These are phyloP conservation scores for Dolichomitus sp. DNA, from an alignment of 2,888 invertebrate species.

Conservation along the genomic window DNA sequence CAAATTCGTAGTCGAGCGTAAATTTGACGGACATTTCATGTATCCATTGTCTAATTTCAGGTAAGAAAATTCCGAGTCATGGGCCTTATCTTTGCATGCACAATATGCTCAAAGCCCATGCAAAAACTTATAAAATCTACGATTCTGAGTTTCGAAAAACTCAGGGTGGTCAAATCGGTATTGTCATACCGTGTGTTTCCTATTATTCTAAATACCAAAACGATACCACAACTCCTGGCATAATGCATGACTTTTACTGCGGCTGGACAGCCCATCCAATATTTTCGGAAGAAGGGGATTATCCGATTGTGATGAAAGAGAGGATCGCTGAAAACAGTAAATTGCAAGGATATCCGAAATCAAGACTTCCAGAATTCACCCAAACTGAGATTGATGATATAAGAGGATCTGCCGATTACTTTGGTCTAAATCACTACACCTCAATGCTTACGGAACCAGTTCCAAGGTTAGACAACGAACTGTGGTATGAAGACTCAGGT, in stretches of 20 bases:
- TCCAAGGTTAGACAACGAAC: slow-evolving; percentile 33
- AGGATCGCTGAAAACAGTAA: slow-evolving; percentile 85
- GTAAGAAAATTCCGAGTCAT: slow-evolving; percentile 85
- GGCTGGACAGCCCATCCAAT: slow-evolving; percentile 87
- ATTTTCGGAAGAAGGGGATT: slow-evolving; percentile 86
- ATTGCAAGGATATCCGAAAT: slow-evolving; percentile 84
- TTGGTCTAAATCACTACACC: slow-evolving; percentile 80
- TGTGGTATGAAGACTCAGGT: slow-evolving; percentile 82
- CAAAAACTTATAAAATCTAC: slow-evolving; percentile 90
- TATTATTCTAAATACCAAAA: slow-evolving; percentile 66
- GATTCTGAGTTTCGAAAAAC: slow-evolving; percentile 88
- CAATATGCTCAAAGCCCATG: slow-evolving; percentile 92
- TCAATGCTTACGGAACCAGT: slow-evolving; percentile 68
- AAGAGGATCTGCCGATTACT: slow-evolving; percentile 78
- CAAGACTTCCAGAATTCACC: slow-evolving; percentile 86
- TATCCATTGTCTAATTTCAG: slow-evolving; percentile 70
- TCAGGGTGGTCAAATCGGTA: slow-evolving; percentile 87
- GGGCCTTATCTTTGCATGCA: slow-evolving; percentile 91
- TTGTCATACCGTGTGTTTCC: slow-evolving; percentile 62
- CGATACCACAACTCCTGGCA: slow-evolving; percentile 67
- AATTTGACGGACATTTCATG: not conserved
- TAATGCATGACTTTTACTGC: slow-evolving; percentile 83
- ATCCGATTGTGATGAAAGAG: slow-evolving; percentile 87
- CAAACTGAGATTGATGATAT: slow-evolving; percentile 87
- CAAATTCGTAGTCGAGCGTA: not conserved